Evolutionary conservation across 2,797 vertebrate genomes (phyloP).

Genomic region (Neoniphon sammara): DNA sequence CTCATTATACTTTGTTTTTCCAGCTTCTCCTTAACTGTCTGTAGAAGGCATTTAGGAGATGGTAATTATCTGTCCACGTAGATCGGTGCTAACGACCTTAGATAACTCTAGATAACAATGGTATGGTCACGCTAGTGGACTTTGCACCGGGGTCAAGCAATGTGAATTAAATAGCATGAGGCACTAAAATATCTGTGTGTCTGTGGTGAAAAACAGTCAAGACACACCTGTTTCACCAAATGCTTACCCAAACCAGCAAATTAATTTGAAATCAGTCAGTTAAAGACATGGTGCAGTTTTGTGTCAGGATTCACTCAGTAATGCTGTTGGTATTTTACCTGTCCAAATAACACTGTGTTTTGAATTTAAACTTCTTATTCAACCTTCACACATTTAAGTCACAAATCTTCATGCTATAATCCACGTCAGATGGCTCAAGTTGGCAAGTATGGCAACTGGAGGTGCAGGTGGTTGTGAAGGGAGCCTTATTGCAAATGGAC

Average conservation of each 20-base stretch:
- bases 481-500: too few species aligned
- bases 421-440: not conserved
- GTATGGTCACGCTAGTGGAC: slow-evolving; percentile 41
- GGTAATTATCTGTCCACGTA: slow-evolving; percentile 33
- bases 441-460: not conserved
- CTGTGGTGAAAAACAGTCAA: too few species aligned
- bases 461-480: not conserved
- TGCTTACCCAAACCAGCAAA: too few species aligned
- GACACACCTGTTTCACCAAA: too few species aligned
- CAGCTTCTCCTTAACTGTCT: slow-evolving; percentile 2
- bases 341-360: not conserved
- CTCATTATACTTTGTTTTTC: not conserved
- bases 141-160: slow-evolving; percentile 59
- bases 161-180: slow-evolving; percentile 12
- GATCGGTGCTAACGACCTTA: slow-evolving; percentile 34
- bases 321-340: not conserved
- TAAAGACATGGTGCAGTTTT: too few species aligned
- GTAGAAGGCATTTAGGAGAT: slow-evolving; percentile 13
- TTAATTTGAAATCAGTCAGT: too few species aligned
- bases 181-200: not conserved
- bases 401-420: not conserved
- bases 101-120: slow-evolving; percentile 66
- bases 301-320: too few species aligned
- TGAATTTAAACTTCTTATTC: not conserved
- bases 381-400: not conserved